Evolutionary conservation across 64 coral and sea anemone genomes (phyloP).

Genomic region (Actinia tenebrosa): DNA sequence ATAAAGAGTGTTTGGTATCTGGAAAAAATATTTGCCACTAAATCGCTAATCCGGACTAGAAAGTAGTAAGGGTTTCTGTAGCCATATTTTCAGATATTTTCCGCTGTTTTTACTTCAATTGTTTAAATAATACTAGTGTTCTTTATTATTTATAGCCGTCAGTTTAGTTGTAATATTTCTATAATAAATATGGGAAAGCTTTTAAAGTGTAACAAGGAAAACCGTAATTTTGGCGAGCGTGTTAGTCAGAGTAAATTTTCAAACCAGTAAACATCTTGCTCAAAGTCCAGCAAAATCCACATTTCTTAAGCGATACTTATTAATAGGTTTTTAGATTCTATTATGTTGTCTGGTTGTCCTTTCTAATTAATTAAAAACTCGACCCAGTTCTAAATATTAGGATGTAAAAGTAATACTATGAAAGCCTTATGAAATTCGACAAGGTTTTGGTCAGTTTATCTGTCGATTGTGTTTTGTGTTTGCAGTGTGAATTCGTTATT

Average conservation of each 20-base stretch:
- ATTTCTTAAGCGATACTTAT: not conserved
- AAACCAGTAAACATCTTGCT: not conserved
- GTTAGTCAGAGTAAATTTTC: not conserved
- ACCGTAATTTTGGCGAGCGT: not conserved
- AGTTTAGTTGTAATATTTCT: not conserved
- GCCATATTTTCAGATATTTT: not conserved
- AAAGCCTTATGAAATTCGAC: not conserved
- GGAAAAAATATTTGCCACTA: not conserved
- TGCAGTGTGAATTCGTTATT: not conserved
- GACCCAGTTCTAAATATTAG: not conserved
- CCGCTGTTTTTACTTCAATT: not conserved
- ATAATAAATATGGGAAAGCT: not conserved
- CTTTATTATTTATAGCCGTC: not conserved
- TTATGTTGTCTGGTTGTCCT: not conserved
- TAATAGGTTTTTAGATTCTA: not conserved
- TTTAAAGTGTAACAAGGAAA: not conserved
- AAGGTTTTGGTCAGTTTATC: not conserved
- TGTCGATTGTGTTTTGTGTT: not conserved
- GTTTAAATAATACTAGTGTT: not conserved
- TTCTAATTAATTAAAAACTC: not conserved
- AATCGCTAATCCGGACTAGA: not conserved
- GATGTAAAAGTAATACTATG: not conserved
- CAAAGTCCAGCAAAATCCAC: not conserved
- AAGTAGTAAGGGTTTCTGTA: not conserved
- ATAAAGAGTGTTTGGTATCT: not conserved